Conservation (phyloP, 2,797 vertebrate species). For the Cephalopachus bancanus region DNA sequence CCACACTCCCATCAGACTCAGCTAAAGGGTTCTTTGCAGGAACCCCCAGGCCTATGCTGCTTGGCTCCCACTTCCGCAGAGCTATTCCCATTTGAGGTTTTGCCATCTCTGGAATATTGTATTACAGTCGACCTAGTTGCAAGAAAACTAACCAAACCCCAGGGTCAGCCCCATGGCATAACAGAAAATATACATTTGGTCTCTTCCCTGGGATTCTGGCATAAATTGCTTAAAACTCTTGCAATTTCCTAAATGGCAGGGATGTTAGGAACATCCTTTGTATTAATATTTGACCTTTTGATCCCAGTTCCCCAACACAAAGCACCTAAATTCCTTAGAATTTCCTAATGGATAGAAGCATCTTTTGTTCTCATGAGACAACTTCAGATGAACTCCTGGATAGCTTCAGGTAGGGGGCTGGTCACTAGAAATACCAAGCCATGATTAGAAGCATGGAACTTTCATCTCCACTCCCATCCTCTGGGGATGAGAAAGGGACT, state of each 20-base stretch:
- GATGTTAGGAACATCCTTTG: neutral
- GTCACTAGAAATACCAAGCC: neutral
- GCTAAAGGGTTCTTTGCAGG: neutral
- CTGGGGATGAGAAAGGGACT: neutral
- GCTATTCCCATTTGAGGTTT: neutral
- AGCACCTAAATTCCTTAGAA: neutral
- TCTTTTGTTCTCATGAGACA: neutral
- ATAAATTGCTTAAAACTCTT: neutral
- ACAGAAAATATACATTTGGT: neutral
- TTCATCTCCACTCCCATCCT: neutral
- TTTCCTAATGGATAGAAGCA: neutral
- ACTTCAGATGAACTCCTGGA: no score
- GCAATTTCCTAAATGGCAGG: neutral
- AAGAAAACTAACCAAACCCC: neutral
- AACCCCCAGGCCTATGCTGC: neutral
- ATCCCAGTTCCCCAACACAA: neutral
- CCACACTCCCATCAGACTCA: neutral
- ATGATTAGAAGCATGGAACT: neutral
- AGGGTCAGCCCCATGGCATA: neutral
- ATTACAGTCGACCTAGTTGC: neutral
- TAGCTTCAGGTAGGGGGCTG: neutral
- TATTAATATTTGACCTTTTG: neutral
- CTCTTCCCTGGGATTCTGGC: neutral
- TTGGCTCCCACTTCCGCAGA: neutral
- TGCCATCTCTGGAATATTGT: neutral